A percentile compares a stretch with the other conserved stretches of the same genome.
These are phyloP conservation scores for Lasioglossum albipes DNA, from an alignment of 1,140 invertebrate species.

Conservation along the genomic window DNA sequence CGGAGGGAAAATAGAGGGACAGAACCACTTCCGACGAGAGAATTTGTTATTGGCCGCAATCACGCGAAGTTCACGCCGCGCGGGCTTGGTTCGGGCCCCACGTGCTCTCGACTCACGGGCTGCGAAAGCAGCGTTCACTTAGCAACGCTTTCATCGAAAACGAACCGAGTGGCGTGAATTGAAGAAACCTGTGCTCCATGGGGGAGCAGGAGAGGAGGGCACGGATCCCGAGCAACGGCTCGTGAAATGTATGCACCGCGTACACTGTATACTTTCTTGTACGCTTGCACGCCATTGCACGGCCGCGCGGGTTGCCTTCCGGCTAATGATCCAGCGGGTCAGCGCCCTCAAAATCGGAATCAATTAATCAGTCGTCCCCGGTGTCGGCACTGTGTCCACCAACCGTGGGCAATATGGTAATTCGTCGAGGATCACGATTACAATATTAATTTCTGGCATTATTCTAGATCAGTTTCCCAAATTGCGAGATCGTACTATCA, in stretches of 20 bases:
- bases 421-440: background rate
- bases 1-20: background rate
- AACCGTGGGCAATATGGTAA: background rate
- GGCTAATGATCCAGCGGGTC: background rate
- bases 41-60: constrained; percentile 35
- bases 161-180: constrained; percentile 26
- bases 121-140: constrained; percentile 47
- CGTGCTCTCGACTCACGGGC: background rate
- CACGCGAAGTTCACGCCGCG: constrained; percentile 33
- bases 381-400: constrained; percentile 8
- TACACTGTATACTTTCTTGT: constrained; percentile 23
- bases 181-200: background rate
- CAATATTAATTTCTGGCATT: background rate
- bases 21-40: too few relatives aligned
- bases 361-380: constrained; percentile 7
- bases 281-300: background rate
- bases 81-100: background rate
- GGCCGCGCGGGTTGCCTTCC: background rate
- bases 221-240: background rate
- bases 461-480: background rate
- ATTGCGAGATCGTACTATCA: background rate
- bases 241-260: background rate
- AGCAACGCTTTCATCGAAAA: constrained; percentile 53
- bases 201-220: background rate
- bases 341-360: background rate